These are phyloP conservation scores for Peucedramus taeniatus DNA, from an alignment of 2,113 vertebrate species.

Conservation along the genomic window DNA sequence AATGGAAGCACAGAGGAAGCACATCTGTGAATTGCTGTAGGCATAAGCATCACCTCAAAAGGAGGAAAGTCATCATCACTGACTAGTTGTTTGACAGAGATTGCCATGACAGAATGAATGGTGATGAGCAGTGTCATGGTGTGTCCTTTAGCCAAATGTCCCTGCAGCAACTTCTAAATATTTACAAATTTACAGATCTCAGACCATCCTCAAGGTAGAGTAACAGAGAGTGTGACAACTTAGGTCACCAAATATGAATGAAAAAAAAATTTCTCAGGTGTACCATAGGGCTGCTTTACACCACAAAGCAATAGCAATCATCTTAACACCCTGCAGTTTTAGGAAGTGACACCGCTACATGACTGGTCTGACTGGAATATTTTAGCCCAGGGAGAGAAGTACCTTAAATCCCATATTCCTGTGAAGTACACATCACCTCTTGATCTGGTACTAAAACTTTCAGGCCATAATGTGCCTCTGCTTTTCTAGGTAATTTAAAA, in stretches of 20 bases:
- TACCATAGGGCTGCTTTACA: neutral
- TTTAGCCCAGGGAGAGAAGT: neutral
- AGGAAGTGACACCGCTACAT: neutral
- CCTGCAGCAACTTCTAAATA: neutral
- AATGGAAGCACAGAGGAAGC: neutral
- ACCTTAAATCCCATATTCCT: neutral
- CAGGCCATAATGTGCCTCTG: neutral
- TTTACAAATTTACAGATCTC: neutral
- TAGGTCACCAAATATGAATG: neutral
- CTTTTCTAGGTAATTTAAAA: neutral
- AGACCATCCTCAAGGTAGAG: neutral
- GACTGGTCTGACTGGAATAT: neutral
- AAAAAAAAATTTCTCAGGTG: neutral
- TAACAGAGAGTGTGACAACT: neutral
- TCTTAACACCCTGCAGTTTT: neutral
- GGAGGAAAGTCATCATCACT: neutral
- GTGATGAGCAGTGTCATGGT: neutral
- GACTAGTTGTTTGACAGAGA: neutral
- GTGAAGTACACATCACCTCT: neutral
- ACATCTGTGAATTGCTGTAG: neutral
- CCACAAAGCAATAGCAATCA: neutral
- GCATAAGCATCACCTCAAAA: neutral
- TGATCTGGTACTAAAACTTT: neutral
- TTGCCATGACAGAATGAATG: neutral
- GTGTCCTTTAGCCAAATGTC: neutral